Evolutionary conservation across 2,888 invertebrate genomes (phyloP).

Genomic region (Nebria brevicollis): DNA sequence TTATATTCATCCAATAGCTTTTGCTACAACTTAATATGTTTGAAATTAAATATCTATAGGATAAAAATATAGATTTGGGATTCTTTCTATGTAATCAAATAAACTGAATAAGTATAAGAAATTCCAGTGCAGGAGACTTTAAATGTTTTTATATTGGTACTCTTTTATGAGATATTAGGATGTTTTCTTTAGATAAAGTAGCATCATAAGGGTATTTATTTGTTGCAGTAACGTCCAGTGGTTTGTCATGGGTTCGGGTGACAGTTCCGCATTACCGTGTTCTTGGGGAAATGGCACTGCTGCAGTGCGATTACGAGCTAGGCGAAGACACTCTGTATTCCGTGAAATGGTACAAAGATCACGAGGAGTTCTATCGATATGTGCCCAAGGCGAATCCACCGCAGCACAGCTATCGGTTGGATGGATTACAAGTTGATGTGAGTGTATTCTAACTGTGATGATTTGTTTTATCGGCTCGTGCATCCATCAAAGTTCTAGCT

Average conservation of each 20-base stretch:
- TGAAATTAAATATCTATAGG: too few relatives aligned
- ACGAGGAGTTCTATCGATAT: constrained; percentile 84
- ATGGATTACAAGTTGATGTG: constrained; percentile 76
- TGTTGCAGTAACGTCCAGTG: constrained; percentile 47
- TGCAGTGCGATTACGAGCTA: constrained; percentile 62
- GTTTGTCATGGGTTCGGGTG: constrained; percentile 61
- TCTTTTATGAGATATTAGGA: too few relatives aligned
- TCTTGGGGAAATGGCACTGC: constrained; percentile 60
- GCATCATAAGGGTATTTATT: neutral
- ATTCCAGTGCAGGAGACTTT: too few relatives aligned
- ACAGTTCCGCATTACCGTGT: constrained; percentile 61
- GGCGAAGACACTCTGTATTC: constrained; percentile 75
- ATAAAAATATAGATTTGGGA: too few relatives aligned
- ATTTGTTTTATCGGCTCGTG: too few relatives aligned
- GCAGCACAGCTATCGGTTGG: constrained; percentile 76
- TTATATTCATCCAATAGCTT: too few relatives aligned
- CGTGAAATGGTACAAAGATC: constrained; percentile 87
- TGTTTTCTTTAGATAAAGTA: too few relatives aligned
- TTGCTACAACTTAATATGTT: too few relatives aligned
- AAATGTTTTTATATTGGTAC: too few relatives aligned
- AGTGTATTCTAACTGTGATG: constrained; percentile 59
- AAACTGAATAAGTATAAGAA: too few relatives aligned
- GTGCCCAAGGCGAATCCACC: constrained; percentile 78
- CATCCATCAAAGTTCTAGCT: too few relatives aligned
- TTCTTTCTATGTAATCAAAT: too few relatives aligned